These are phyloP conservation scores for Porites cylindrica DNA, from an alignment of 92 coral and sea anemone species.

Conservation along the genomic window DNA sequence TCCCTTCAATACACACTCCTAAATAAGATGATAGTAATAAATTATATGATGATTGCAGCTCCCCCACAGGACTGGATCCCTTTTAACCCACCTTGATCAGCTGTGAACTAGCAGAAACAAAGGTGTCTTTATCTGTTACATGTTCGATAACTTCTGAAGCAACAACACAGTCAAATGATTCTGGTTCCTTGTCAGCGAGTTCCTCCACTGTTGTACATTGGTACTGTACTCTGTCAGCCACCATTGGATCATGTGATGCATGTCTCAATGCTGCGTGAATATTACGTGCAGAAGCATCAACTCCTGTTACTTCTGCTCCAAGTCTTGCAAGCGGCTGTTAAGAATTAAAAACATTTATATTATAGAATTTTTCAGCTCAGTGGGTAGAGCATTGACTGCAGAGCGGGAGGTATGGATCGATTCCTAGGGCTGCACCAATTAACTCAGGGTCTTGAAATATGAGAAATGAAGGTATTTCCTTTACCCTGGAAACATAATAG, in stretches of 20 bases:
- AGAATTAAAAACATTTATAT: neutral
- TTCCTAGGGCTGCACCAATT: too few relatives aligned
- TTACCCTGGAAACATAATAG: too few relatives aligned
- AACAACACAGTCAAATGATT: conserved; percentile 88
- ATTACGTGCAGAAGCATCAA: conserved; percentile 91
- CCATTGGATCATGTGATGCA: conserved; percentile 77
- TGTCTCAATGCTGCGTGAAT: conserved; percentile 92
- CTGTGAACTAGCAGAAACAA: conserved; percentile 74
- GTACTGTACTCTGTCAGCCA: conserved; percentile 69
- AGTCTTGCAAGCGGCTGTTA: conserved; percentile 92
- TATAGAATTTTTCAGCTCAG: neutral
- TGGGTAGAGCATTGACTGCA: neutral
- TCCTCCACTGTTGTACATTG: conserved; percentile 88
- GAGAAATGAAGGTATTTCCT: too few relatives aligned
- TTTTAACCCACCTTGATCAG: conserved; percentile 76
- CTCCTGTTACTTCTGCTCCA: conserved; percentile 92
- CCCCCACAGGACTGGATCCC: neutral
- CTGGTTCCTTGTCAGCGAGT: conserved; percentile 71
- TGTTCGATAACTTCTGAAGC: conserved; percentile 98
- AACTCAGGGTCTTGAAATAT: too few relatives aligned
- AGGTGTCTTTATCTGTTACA: conserved; percentile 82
- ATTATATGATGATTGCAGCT: too few relatives aligned
- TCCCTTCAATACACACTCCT: too few relatives aligned
- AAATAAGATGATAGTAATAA: too few relatives aligned
- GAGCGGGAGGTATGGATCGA: neutral